phyloP scores from a whole-genome alignment of 2,888 invertebrate genomes.

The Campoplex nolae region DNA sequence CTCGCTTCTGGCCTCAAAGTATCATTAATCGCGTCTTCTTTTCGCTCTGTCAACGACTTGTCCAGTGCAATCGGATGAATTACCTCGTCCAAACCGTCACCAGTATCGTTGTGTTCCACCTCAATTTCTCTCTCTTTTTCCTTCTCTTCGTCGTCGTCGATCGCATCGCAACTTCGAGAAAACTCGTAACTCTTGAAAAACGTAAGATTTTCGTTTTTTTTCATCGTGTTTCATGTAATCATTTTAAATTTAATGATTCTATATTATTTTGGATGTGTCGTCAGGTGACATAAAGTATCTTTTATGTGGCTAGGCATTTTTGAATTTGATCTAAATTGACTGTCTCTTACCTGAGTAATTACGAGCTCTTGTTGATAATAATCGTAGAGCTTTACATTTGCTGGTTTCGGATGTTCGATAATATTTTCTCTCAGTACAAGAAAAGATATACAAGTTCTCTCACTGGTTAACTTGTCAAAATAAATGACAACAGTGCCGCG shows the following conservation, averaged over 20 bases:
- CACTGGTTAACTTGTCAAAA: conserved; percentile 85
- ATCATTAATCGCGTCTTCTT: background rate
- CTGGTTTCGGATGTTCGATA: conserved; percentile 85
- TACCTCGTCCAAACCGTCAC: conserved; percentile 50
- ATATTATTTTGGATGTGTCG: background rate
- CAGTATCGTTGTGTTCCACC: conserved; percentile 44
- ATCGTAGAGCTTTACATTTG: conserved; percentile 87
- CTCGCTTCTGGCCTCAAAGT: conserved; percentile 10
- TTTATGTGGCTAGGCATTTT: background rate
- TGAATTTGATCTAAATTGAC: background rate
- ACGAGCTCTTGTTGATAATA: conserved; percentile 88
- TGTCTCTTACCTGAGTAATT: conserved; percentile 85
- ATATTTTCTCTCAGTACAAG: conserved; percentile 82
- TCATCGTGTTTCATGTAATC: no score
- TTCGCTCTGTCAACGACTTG: background rate
- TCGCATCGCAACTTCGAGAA: conserved; percentile 77
- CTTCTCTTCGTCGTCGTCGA: conserved; percentile 68
- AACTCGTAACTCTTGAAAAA: conserved; percentile 79
- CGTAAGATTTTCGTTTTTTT: conserved; percentile 9
- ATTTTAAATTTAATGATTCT: background rate
- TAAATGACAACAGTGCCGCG: conserved; percentile 85
- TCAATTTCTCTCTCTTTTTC: conserved; percentile 8
- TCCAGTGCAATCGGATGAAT: conserved; percentile 50
- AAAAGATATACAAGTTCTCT: conserved; percentile 85
- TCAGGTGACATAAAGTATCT: background rate